phyloP scores from a whole-genome alignment of 1,140 invertebrate species.

The Drosophila hydei region DNA sequence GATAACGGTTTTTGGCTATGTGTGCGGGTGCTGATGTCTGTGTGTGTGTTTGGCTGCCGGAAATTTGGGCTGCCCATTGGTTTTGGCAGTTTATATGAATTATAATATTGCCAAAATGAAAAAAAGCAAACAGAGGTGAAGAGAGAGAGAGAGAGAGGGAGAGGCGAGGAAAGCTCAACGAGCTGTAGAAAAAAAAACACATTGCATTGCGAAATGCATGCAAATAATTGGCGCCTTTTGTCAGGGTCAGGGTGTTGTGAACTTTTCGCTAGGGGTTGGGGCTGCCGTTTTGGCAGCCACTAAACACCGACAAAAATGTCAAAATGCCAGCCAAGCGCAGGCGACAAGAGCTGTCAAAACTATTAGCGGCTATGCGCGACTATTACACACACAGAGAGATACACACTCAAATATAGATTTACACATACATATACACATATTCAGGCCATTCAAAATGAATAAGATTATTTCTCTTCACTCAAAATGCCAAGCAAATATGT shows the following conservation, averaged over 20 bases:
- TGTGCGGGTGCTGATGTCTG: background rate
- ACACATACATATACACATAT: constrained; percentile 10
- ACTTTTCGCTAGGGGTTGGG: constrained; percentile 42
- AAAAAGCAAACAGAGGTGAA: background rate
- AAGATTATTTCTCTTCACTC: constrained; percentile 72
- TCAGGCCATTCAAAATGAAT: constrained; percentile 69
- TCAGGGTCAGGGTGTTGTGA: constrained; percentile 66
- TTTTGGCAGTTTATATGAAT: constrained; percentile 45
- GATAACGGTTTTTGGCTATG: constrained; percentile 44
- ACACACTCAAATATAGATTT: constrained; percentile 5
- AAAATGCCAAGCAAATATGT: constrained; percentile 73
- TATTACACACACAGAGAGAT: background rate
- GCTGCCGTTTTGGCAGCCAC: constrained; percentile 25
- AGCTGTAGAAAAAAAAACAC: background rate
- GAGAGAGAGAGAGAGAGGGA: background rate
- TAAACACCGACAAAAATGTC: constrained; percentile 37
- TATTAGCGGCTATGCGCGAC: constrained; percentile 63
- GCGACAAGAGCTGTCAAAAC: constrained; percentile 75
- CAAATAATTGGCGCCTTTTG: constrained; percentile 50
- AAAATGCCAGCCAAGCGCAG: constrained; percentile 55
- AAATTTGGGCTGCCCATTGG: constrained; percentile 38
- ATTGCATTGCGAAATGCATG: constrained; percentile 34
- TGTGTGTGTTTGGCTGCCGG: constrained; percentile 29
- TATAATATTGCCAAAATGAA: constrained; percentile 28
- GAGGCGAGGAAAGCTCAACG: too few species aligned